phyloP scores from a whole-genome alignment of 2,113 vertebrate genomes.

The Dromaius novaehollandiae region DNA sequence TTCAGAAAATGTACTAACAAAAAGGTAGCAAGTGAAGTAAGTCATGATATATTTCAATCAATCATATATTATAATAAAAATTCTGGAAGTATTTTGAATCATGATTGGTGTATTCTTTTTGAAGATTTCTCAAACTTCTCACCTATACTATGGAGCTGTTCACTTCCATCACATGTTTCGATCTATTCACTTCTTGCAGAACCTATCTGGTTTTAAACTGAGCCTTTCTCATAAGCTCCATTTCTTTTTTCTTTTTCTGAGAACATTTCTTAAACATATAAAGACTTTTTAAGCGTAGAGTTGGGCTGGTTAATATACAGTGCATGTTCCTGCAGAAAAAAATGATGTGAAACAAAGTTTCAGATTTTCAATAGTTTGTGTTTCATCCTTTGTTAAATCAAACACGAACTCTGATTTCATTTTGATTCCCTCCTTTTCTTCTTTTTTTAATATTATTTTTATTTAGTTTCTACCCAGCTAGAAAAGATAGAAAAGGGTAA shows the following conservation, averaged over 20 bases:
- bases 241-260: background rate
- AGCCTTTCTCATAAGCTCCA: background rate
- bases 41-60: constrained; percentile 22
- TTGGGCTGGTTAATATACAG: background rate
- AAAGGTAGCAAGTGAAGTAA: background rate
- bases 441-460: background rate
- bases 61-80: constrained; percentile 53
- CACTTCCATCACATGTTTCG: constrained; percentile 24
- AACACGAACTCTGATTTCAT: background rate
- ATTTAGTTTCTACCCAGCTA: background rate
- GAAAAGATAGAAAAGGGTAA: background rate
- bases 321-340: background rate
- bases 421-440: background rate
- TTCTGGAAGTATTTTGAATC: constrained; percentile 41
- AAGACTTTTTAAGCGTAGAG: background rate
- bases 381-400: background rate
- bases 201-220: constrained; percentile 54
- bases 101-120: constrained; percentile 26
- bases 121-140: constrained; percentile 49
- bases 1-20: constrained; percentile 38
- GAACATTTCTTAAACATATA: background rate
- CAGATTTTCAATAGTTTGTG: background rate
- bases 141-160: constrained; percentile 24
- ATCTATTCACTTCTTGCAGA: constrained; percentile 43
- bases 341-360: fast-evolving